Base-by-base conservation (phyloP, 2,888 invertebrate genomes). In the Platypus cylindrus region DNA sequence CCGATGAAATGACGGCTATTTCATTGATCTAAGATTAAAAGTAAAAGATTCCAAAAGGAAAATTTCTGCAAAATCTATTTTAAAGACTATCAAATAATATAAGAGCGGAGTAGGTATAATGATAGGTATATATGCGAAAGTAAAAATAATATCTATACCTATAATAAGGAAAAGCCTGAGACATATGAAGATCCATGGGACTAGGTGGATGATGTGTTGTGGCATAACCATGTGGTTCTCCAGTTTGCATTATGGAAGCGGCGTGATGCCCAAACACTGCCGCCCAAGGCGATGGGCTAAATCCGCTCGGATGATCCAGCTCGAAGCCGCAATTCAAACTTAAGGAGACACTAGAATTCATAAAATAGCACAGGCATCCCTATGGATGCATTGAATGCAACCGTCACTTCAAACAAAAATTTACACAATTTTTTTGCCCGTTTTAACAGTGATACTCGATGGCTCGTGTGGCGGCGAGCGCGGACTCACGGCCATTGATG, bases 181-280 rank as follows among this genome's bases (percentile, higher is more conserved):
- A 83, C 61, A 89, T 86, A 65, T 89, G 89, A 51, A 89, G 72
- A 62, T 89, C 89, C 86, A 89, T 87, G 33, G 87, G 86, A 44
- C 64, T 63, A 41, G 59, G 54, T 23, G 59, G 61, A 44, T 63
- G 62, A 59, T 71, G 64, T 59, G 74, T 67, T 43, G 71, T 68
- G 66, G 75, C 74, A 52, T 67, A 75, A 45, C 56, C 56, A 46
- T 60, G 59, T 39, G 60, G 60, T 38, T 57, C 58, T 40, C 58
- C 58, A 54, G 67, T 67, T 50, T 60, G 63, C 63, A 62, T 61
- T 60, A 60, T 62, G 46, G 58, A 59, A 40, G 60, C 60, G 45
- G 67, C 66, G 60, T 75, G 73, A 57, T 78, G 72, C 59, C 77
- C 65, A 70, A 81, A 70, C 56, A 77, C 80, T 37, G 64, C 64